Percentiles rank a stretch among this genome's conserved stretches.
Conservation (phyloP, 2,113 vertebrate species). For the Microtus oregoni region DNA sequence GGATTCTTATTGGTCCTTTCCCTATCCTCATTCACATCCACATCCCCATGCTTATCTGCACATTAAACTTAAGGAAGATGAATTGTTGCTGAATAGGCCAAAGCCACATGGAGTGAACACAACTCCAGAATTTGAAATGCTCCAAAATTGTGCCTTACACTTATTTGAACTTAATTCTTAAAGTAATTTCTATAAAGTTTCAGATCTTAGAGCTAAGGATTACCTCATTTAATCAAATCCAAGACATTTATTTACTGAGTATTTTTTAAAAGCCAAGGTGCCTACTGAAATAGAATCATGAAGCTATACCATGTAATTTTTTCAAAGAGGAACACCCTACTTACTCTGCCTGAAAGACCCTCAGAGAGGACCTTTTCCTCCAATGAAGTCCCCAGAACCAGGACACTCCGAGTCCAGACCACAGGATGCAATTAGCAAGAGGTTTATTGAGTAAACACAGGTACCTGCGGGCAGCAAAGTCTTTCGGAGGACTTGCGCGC, state of each 20-base stretch:
- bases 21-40: too few species aligned
- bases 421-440: too few species aligned
- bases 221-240: background rate
- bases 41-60: background rate
- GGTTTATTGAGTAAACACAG: too few species aligned
- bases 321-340: background rate
- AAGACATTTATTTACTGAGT: background rate
- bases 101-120: background rate
- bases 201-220: background rate
- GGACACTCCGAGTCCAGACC: too few species aligned
- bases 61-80: background rate
- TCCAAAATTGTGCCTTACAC: background rate
- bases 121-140: background rate
- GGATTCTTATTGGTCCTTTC: background rate
- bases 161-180: background rate
- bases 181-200: background rate
- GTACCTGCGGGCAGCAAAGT: too few species aligned
- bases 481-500: too few species aligned
- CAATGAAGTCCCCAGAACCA: too few species aligned
- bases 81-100: background rate
- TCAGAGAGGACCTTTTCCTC: too few species aligned
- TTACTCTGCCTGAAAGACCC: too few species aligned
- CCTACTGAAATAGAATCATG: background rate
- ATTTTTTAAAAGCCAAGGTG: slow-evolving; percentile 15
- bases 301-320: background rate